Evolutionary conservation across 1,140 invertebrate species (phyloP), one percentile per base, ranked within the genome.

Genomic region (Hyposmocoma kahamanoa): DNA sequence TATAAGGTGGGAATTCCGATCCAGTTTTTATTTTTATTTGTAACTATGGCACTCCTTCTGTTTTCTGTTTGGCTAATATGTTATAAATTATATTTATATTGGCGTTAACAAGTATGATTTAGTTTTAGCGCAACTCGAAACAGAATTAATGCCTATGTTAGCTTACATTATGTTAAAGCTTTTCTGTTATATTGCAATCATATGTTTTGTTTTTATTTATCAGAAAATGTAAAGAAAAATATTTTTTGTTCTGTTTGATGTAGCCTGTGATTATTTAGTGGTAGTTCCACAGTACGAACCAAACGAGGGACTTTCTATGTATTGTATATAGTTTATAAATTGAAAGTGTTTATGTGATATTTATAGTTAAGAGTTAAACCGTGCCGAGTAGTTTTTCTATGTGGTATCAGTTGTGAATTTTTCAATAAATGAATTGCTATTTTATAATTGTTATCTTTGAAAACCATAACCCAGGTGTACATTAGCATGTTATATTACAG

Each of bases 301-400:
- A 74, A 77, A 77, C 54, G 53, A 44, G 51, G 47, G 52, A 62
- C 59, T 72, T 53, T 72, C 48, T 69, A 66, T 83, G 77, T 81
- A 81, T 71, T 81, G 75, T 80, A 79, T 72, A 81, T 82, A 83
- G 69, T 76, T 50, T 80, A 74, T 80, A 60, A 81, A 84, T 80
- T 72, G 39, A 73, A 75, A 82, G 69, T 79, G 75, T 83, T 78
- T 79, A 84, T 84, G 81, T 84, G 81, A 84, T 84, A 81, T 81
- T 78, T 79, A 82, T 81, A 81, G 71, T 74, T 84, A 84, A 84
- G 81, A 81, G 73, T 81, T 84, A 82, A 84, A 80, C 81, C 78
- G 78, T 84, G 81, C 78, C 81, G 76, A 84, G 73, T 84, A 84
- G 81, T 78, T 84, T 84, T 84, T 84, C 76, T 82, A 84, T 84